These are phyloP conservation scores for Rachycentron canadum DNA, from an alignment of 2,797 vertebrate species.

Conservation along the genomic window DNA sequence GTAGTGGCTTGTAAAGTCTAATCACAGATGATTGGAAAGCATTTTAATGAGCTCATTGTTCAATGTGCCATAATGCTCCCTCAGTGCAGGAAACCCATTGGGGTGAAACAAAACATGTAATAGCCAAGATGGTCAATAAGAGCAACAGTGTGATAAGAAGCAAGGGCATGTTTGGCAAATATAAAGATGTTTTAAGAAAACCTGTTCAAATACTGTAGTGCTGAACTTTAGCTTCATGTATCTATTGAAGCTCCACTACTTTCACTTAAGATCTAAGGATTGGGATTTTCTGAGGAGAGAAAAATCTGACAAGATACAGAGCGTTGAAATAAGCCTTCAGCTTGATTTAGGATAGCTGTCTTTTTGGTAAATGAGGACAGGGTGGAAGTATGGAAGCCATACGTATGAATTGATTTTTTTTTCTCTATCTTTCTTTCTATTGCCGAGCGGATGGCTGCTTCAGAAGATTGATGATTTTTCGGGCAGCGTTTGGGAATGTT, in stretches of 20 bases:
- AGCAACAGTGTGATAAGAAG: constrained; percentile 35
- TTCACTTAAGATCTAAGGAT: constrained; percentile 22
- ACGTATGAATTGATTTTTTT: constrained; percentile 48
- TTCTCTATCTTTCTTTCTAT: constrained; percentile 1
- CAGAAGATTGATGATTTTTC: constrained; percentile 62
- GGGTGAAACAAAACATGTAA: constrained; percentile 65
- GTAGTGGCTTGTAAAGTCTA: constrained; percentile 62
- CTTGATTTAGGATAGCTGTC: constrained; percentile 49
- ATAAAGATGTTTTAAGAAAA: constrained; percentile 13
- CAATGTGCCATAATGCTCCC: constrained; percentile 53
- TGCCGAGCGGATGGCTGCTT: constrained; percentile 38
- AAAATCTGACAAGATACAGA: constrained; percentile 27
- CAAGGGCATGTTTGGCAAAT: constrained; percentile 18
- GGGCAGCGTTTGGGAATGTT: constrained; percentile 47
- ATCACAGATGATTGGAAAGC: constrained; percentile 68
- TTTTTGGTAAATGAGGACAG: constrained; percentile 55
- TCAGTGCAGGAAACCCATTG: constrained; percentile 45
- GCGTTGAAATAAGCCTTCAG: constrained; percentile 44
- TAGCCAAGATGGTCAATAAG: constrained; percentile 54
- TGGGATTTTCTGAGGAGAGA: constrained; percentile 24
- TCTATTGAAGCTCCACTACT: constrained; percentile 10
- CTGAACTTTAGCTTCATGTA: constrained; percentile 14
- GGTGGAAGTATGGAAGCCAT: constrained; percentile 41
- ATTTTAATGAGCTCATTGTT: constrained; percentile 76
- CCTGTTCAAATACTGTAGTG: constrained; percentile 31